phyloP scores from a whole-genome alignment of 1,140 invertebrate species.

The Drosophila navojoa region DNA sequence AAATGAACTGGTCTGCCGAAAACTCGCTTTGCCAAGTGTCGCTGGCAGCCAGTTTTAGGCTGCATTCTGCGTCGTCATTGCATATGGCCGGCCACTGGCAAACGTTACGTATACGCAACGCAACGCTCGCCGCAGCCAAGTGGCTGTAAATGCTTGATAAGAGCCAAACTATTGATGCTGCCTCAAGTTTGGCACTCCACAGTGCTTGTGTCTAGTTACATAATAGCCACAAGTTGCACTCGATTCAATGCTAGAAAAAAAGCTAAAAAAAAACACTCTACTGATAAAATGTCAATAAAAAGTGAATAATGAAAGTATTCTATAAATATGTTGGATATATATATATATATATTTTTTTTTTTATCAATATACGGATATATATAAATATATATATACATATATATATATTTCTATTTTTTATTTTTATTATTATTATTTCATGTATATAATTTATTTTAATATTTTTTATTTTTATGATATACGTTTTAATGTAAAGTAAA shows the following conservation, averaged over 20 bases:
- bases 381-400: too few relatives aligned
- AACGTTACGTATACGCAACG: slow-evolving; percentile 61
- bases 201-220: slow-evolving; percentile 17
- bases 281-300: too few relatives aligned
- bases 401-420: too few relatives aligned
- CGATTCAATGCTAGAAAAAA: background rate
- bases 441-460: too few relatives aligned
- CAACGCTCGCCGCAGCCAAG: slow-evolving; percentile 34
- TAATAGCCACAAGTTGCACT: slow-evolving; percentile 25
- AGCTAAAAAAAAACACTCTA: background rate
- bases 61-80: slow-evolving; percentile 67
- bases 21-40: slow-evolving; percentile 61
- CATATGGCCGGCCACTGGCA: slow-evolving; percentile 20
- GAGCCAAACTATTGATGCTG: slow-evolving; percentile 55
- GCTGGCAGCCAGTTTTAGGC: slow-evolving; percentile 68
- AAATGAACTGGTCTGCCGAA: slow-evolving; percentile 66
- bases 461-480: too few relatives aligned
- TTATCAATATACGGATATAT: too few relatives aligned
- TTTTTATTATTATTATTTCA: too few relatives aligned
- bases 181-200: slow-evolving; percentile 4
- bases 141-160: slow-evolving; percentile 73
- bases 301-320: background rate
- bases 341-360: too few relatives aligned
- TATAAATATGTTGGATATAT: background rate
- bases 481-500: too few relatives aligned